Base-by-base conservation (phyloP, 2,797 vertebrate genomes). In the Cheirogaleus major region DNA sequence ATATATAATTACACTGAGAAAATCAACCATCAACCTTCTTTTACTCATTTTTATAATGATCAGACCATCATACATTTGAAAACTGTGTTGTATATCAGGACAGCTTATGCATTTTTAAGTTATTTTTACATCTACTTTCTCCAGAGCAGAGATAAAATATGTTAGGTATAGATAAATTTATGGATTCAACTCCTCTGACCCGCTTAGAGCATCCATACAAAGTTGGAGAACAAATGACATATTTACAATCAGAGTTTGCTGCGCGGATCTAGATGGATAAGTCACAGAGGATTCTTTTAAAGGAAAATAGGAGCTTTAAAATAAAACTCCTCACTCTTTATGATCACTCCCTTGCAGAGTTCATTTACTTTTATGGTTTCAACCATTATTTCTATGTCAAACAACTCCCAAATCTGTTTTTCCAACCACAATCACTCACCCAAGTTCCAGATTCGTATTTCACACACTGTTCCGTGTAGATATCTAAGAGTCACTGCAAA, bases 301-400 rank as follows among this genome's bases (percentile, higher is more conserved):
- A 94, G 78, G 52, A 92, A 96, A 95, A 83, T 38, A 83, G 52
- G 73, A 88, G 32, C 79, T 91, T 96, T 96, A 70, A 95, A 97
- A 96, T 96, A 89, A 97, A 97, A 95, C 73, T 94, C 59, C 43
- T 90, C n/a, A 89, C 52, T 30, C 35, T 93, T 89, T 95, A 89
- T 95, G 88, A 93, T 96, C 89, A 96, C 94, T 97, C 88, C 96
- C 93, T 96, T 91, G 70, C 94, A 98, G 94, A 94, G 89, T 91
- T 97, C 94, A 97, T 97, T 98, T 97, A 97, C 73, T 97, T 98
- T 98, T 95, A 97, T 84, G 45, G 75, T 76, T 91, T 94, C 41
- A 80, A 86, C 75, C 86, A 97, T 97, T 96, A 97, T 95, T 89
- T 94, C 59, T 85, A 86, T 97, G 95, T 93, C 92, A 95, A 96